Percentiles rank a stretch among this genome's conserved stretches.
phyloP scores from a whole-genome alignment of 2,888 invertebrate genomes.

The Agapetus fuscipes region DNA sequence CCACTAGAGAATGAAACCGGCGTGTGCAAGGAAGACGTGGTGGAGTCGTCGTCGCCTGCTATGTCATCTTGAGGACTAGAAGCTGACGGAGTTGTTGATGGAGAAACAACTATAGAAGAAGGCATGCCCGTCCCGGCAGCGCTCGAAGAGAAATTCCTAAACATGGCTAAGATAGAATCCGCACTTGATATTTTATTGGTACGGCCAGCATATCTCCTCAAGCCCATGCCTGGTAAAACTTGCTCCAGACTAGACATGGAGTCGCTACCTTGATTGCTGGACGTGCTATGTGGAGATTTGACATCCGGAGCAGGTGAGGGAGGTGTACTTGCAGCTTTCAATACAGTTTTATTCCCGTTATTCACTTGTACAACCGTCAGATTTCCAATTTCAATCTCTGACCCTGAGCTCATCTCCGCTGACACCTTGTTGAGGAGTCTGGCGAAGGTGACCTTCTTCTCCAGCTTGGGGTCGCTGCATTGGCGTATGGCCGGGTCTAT shows the following conservation, averaged over 20 bases:
- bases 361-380: conserved; percentile 40
- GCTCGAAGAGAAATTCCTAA: conserved; percentile 61
- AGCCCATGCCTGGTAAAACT: conserved; percentile 49
- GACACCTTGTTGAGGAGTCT: conserved; percentile 63
- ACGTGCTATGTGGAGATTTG: conserved; percentile 56
- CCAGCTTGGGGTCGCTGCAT: conserved; percentile 57
- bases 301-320: conserved; percentile 57
- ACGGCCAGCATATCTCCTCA: conserved; percentile 43
- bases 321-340: conserved; percentile 45
- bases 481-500: conserved; percentile 48
- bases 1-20: conserved; percentile 50
- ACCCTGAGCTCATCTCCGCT: conserved; percentile 68
- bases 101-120: conserved; percentile 53
- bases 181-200: conserved; percentile 64
- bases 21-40: conserved; percentile 55
- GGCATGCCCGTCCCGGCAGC: conserved; percentile 49
- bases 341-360: conserved; percentile 33
- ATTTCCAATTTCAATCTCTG: conserved; percentile 53
- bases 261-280: conserved; percentile 68
- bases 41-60: conserved; percentile 58
- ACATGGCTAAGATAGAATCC: conserved; percentile 72
- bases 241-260: conserved; percentile 66
- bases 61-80: conserved; percentile 67
- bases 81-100: conserved; percentile 63
- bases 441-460: conserved; percentile 72